A percentile compares a stretch with the other conserved stretches of the same genome.
These are phyloP conservation scores for Protomyctophum bolini DNA, from an alignment of 2,113 vertebrate species.

Conservation along the genomic window DNA sequence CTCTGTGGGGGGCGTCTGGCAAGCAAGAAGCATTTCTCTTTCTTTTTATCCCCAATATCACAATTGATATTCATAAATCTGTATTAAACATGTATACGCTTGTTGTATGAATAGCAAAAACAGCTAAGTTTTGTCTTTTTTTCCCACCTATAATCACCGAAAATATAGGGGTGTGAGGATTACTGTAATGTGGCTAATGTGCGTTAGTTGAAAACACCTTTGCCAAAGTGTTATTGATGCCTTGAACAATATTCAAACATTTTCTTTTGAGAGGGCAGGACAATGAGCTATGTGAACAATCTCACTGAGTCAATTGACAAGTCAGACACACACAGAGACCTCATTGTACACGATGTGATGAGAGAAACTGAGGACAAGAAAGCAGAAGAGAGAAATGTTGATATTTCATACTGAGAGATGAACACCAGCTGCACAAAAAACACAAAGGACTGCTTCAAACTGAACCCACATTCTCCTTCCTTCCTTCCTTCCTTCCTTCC, in stretches of 20 bases:
- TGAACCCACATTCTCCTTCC: neutral
- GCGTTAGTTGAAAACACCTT: conserved; percentile 33
- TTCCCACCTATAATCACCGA: too few species aligned
- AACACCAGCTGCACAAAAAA: conserved; percentile 26
- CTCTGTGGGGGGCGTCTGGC: neutral
- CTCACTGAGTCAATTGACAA: conserved; percentile 65
- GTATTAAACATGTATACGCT: too few species aligned
- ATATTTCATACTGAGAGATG: conserved; percentile 57
- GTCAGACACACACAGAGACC: conserved; percentile 65
- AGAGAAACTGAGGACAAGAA: conserved; percentile 40
- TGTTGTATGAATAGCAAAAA: too few species aligned
- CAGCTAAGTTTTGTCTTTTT: too few species aligned
- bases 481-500: conserved; percentile 11
- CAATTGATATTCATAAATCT: conserved; percentile 21
- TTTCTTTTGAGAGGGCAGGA: conserved; percentile 43
- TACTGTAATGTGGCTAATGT: neutral
- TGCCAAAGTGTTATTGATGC: conserved; percentile 42
- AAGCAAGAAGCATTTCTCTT: neutral
- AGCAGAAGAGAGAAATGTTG: conserved; percentile 49
- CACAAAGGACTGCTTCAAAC: neutral
- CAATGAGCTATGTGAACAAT: conserved; percentile 71
- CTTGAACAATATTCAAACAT: conserved; percentile 58
- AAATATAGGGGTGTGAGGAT: too few species aligned
- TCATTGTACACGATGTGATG: conserved; percentile 63
- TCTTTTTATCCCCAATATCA: neutral